phyloP scores from a whole-genome alignment of 2,113 vertebrate genomes.

The Malurus cyaneus region DNA sequence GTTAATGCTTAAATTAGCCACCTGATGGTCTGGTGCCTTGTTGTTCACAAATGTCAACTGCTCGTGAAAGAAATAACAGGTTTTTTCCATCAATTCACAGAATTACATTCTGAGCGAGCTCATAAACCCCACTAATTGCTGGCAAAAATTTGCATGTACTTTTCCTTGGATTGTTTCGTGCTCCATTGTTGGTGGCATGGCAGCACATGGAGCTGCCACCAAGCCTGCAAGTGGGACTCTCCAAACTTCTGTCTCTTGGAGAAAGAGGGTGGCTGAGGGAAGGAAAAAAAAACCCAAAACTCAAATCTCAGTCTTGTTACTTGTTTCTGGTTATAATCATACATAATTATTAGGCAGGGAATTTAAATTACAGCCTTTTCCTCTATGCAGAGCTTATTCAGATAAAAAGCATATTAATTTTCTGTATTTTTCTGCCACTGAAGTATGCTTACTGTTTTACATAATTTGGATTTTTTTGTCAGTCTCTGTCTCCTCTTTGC shows the following conservation, averaged over 20 bases:
- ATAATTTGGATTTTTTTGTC: neutral
- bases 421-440: neutral
- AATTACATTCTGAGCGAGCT: conserved; percentile 22
- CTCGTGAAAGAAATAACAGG: conserved; percentile 19
- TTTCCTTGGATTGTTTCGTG: neutral
- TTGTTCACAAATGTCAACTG: conserved; percentile 69
- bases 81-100: conserved; percentile 10
- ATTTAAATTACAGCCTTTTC: neutral
- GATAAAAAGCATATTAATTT: neutral
- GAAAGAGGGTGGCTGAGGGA: neutral
- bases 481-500: neutral
- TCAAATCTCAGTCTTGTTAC: neutral
- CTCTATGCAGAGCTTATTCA: neutral
- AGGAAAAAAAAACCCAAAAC: neutral
- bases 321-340: neutral
- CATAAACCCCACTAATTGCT: conserved; percentile 5
- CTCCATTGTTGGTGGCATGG: neutral
- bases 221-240: neutral
- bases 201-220: neutral
- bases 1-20: conserved; percentile 69
- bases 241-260: neutral
- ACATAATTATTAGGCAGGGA: neutral
- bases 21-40: conserved; percentile 56
- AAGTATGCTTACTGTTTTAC: neutral
- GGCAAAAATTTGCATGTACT: neutral